Percentiles rank a stretch among this genome's conserved stretches.
phyloP scores from a whole-genome alignment of 1,140 invertebrate species.

The Lucilia cuprina region DNA sequence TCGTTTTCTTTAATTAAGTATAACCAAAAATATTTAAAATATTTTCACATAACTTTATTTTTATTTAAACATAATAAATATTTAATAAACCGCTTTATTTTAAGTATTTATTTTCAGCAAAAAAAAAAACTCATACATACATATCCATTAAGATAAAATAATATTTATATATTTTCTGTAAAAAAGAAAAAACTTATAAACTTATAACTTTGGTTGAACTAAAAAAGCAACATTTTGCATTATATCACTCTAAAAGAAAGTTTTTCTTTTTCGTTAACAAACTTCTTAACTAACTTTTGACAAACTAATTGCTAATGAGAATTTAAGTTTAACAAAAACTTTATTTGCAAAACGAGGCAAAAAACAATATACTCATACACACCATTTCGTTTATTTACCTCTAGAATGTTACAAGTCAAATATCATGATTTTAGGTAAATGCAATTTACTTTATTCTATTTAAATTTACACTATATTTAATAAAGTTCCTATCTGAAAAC shows the following conservation, averaged over 20 bases:
- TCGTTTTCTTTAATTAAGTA: no score
- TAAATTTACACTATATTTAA: no score
- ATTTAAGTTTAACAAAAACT: slow-evolving; percentile 16
- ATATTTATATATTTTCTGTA: not conserved
- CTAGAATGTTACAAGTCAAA: no score
- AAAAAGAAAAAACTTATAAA: not conserved
- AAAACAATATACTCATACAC: no score
- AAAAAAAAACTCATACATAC: not conserved
- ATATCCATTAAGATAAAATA: not conserved
- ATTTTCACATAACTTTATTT: not conserved
- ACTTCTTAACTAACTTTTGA: slow-evolving; percentile 29
- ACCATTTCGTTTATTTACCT: no score
- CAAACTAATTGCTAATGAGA: slow-evolving; percentile 30
- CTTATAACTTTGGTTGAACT: not conserved
- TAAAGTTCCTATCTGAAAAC: no score
- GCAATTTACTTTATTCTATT: no score
- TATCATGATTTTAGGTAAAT: no score
- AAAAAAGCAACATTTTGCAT: not conserved
- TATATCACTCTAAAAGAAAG: no score
- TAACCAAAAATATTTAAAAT: not conserved
- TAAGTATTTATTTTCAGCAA: no score
- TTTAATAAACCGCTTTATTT: not conserved
- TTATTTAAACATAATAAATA: not conserved
- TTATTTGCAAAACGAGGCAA: not conserved
- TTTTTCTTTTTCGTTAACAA: not conserved